Evolutionary conservation across 2,888 invertebrate genomes (phyloP), one percentile per base, ranked within the genome.

Genomic region (Drosophila anomelani): DNA sequence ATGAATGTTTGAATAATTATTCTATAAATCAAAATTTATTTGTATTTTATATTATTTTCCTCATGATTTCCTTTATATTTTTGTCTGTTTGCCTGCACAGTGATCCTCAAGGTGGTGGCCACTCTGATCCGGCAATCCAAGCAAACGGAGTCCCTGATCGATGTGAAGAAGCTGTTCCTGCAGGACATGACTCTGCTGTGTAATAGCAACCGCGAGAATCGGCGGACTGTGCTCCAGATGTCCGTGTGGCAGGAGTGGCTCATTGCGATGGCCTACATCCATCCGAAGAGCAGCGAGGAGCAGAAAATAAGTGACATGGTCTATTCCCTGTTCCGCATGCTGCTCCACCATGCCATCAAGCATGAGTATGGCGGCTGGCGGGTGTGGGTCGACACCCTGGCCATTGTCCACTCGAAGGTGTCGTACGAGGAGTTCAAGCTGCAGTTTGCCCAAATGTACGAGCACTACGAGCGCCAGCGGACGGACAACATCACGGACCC

Each of bases 241-340:
- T 99, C 99, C 0, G 99, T 99, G 1, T 99, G 99, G 99, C 98
- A 98, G 93, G 99, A 98, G 91, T 99, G 99, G 99, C 94, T 99
- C 13, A 99, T 99, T 85, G 98, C 99, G 7, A 96, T 98, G 96
- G 98, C 99, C 32, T 99, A 99, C 92, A 98, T 99, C 78, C 99
- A 98, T 93, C 99, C 99, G 0, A 97, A 97, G 92, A 98, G 96
- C 86, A 95, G 96, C 0, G 98, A 98, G 90, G 98, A 99, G 90
- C 98, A 98, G 92, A 97, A 98, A 93, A 96, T 99, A 61, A 98
- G 98, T 0, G 99, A 99, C 91, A 98, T 99, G 97, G 99, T 99
- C 43, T 99, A 99, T 93, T 97, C 98, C 0, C 93, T 99, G 81
- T 99, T 99, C 93, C 95, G 98, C 17, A 98, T 99, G 97, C 93